phyloP scores from a whole-genome alignment of 2,888 invertebrate genomes.

The Agrochola macilenta region DNA sequence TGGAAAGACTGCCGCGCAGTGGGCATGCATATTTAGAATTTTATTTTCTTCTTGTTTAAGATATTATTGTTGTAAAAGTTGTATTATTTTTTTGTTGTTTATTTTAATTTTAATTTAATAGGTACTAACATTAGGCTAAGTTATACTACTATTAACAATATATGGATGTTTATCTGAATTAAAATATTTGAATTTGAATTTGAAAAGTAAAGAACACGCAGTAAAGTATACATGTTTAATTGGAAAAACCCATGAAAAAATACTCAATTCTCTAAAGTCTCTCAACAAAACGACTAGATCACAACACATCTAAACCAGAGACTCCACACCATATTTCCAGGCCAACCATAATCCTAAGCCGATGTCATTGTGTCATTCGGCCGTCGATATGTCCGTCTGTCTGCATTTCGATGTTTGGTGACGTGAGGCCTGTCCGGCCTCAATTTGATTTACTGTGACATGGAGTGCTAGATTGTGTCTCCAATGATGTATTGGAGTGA shows the following conservation, averaged over 20 bases:
- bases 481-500: conserved; percentile 56
- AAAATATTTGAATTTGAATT: too few relatives aligned
- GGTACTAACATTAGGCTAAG: too few relatives aligned
- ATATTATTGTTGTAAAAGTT: not conserved
- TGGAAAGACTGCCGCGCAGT: not conserved
- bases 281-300: not conserved
- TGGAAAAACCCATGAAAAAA: not conserved
- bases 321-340: conserved; percentile 15
- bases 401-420: conserved; percentile 69
- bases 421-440: conserved; percentile 68
- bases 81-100: too few relatives aligned
- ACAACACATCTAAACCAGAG: not conserved
- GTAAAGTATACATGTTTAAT: not conserved
- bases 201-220: too few relatives aligned
- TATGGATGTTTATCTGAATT: too few relatives aligned
- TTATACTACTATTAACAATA: too few relatives aligned
- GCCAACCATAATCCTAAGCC: conserved; percentile 30
- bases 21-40: not conserved
- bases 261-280: not conserved
- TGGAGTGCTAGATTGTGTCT: conserved; percentile 61
- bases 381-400: conserved; percentile 72
- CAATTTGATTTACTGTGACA: conserved; percentile 75
- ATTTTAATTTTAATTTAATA: too few relatives aligned
- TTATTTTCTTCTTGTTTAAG: not conserved
- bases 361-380: conserved; percentile 59